Conservation (phyloP, 2,113 vertebrate genomes). For the Struthio camelus region DNA sequence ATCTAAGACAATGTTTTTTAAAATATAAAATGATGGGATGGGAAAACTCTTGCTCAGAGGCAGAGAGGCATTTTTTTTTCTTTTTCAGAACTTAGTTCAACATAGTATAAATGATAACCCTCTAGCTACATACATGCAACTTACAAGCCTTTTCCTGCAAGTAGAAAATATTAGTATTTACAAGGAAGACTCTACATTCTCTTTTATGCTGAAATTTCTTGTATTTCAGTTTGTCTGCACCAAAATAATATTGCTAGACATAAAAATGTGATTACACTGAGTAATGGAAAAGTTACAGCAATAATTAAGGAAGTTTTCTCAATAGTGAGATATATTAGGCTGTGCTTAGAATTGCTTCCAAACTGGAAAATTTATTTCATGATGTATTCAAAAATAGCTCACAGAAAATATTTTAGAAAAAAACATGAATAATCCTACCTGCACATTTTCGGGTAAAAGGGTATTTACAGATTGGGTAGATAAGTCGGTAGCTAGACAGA, state of each 20-base stretch:
- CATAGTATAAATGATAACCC: background rate
- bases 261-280: background rate
- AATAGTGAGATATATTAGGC: background rate
- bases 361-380: background rate
- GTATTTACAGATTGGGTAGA: background rate
- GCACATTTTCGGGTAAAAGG: background rate
- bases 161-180: background rate
- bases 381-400: background rate
- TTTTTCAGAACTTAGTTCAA: background rate
- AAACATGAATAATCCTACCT: background rate
- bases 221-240: background rate
- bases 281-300: background rate
- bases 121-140: background rate
- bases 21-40: background rate
- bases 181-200: background rate
- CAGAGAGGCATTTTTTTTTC: background rate
- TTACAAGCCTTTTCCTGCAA: background rate
- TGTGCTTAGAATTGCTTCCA: background rate
- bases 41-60: background rate
- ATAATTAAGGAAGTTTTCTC: background rate
- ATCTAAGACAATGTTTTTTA: background rate
- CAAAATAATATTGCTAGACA: background rate
- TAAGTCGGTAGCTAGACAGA: background rate
- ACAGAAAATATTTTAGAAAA: background rate
- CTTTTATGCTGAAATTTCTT: background rate